Base-by-base conservation (phyloP, 2,888 invertebrate genomes). In the Chouioia cunea region DNA sequence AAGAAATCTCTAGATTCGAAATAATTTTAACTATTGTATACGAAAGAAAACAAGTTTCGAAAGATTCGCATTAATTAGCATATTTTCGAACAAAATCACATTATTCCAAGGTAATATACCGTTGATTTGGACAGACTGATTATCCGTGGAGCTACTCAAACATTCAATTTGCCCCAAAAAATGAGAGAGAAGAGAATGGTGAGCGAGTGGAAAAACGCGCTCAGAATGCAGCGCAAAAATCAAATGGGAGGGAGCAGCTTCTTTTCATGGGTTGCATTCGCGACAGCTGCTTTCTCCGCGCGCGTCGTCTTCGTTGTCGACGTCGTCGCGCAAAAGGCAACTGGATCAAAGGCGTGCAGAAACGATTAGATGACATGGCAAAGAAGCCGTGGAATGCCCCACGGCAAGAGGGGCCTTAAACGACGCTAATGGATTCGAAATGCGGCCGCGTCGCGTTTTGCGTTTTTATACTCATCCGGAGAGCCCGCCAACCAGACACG, bases 341-440 rank as follows among this genome's bases (percentile, higher is more conserved):
- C 48, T 56, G 53, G 60, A 70, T 70, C 56, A 47, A 56, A 58
- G 56, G 60, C 70, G 64, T 65, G 65, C 60, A 62, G 59, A 47
- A 71, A 47, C 59, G 58, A 71, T 71, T 71, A 71, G 71, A 67
- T 63, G 66, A 71, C 63, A 36, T 71, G 67, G 65, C 65, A 66
- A 74, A 76, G 76, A 71, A 76, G 74, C 74, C 63, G 74, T 68
- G 72, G 63, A 73, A 71, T 70, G 67, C 63, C 50, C 53, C 50
- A 64, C 58, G 63, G 20, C 8, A 6, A 18, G 44, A 4, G 46
- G 22, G 8, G 18, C 16, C 52, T 58, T 58, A 52, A 46, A 58
- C 58, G 50, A 53, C 16, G 52, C 20, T 69, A 58, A 64, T 58
- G 57, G 57, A 63, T 58, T 69, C 18, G 57, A 36, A 18, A 50